Percentiles rank a stretch among this genome's conserved stretches.
These are phyloP conservation scores for Trichonephila inaurata DNA, from an alignment of 1,140 invertebrate genomes.

Conservation along the genomic window DNA sequence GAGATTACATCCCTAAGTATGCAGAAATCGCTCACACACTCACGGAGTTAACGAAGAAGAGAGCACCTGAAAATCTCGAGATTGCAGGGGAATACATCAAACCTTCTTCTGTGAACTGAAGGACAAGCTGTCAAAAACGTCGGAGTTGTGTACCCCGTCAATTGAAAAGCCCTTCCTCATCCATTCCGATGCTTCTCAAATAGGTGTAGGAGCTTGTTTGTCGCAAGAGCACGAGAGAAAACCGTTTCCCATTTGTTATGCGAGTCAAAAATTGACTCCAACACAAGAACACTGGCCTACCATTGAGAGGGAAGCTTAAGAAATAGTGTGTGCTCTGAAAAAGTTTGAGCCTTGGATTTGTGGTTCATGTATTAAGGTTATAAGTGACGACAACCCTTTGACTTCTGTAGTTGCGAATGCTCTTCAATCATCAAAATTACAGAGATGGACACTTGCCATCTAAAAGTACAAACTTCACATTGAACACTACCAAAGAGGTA, in stretches of 20 bases:
- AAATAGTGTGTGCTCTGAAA: constrained; percentile 78
- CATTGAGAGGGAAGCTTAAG: constrained; percentile 78
- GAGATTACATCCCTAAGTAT: neutral
- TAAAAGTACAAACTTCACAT: neutral
- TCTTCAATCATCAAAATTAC: constrained; percentile 77
- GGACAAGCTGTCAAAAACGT: neutral
- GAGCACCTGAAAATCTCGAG: neutral
- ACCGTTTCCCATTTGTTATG: neutral
- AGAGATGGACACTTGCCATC: constrained; percentile 65
- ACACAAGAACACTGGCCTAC: constrained; percentile 76
- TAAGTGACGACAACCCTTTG: constrained; percentile 78
- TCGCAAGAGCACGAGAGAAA: neutral
- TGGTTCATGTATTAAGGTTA: constrained; percentile 67
- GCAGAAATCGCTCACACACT: neutral
- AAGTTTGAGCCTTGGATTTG: constrained; percentile 78
- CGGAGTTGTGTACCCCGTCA: neutral
- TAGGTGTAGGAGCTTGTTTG: neutral
- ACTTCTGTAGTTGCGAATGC: constrained; percentile 57
- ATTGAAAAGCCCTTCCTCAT: neutral
- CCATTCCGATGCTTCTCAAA: neutral
- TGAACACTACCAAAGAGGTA: neutral
- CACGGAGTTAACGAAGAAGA: neutral
- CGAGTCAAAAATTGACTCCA: constrained; percentile 72
- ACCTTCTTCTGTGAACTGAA: neutral
- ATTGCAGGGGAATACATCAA: neutral